These are phyloP conservation scores for Tenodera sinensis DNA, from an alignment of 2,888 invertebrate species.

Conservation along the genomic window DNA sequence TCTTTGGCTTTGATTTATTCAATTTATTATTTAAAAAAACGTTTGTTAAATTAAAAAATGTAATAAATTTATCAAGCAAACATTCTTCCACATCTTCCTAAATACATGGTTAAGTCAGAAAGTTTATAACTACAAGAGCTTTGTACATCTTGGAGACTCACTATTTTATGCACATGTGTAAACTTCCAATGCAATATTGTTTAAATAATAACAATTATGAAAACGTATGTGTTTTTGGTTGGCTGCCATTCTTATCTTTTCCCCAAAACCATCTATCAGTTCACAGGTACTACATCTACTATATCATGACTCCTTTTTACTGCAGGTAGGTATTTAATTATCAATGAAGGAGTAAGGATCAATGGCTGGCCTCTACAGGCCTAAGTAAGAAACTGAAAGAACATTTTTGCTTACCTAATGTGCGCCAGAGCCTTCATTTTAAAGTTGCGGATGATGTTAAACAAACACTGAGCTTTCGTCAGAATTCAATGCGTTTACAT, in stretches of 20 bases:
- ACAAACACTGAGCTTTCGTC: neutral
- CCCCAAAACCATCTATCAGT: neutral
- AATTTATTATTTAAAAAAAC: no score
- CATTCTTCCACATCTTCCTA: no score
- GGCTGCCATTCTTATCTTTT: neutral
- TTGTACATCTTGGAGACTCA: neutral
- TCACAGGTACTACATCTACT: neutral
- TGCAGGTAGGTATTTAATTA: neutral
- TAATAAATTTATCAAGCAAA: no score
- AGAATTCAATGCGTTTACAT: neutral
- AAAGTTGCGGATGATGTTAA: neutral
- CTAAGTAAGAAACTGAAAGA: neutral
- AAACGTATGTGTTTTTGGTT: neutral
- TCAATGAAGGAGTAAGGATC: neutral
- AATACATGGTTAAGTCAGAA: no score
- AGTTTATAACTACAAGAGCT: no score
- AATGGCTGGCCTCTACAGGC: neutral
- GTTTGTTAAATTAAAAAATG: no score
- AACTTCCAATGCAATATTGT: neutral
- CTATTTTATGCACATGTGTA: neutral
- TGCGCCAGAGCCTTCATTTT: constrained; percentile 11
- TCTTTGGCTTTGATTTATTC: no score
- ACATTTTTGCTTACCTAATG: constrained; percentile 14
- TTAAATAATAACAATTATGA: neutral
- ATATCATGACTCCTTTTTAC: neutral